A percentile compares a stretch with the other conserved stretches of the same genome.
Evolutionary conservation across 2,888 invertebrate species (phyloP).

Genomic region (Phengaris arion): DNA sequence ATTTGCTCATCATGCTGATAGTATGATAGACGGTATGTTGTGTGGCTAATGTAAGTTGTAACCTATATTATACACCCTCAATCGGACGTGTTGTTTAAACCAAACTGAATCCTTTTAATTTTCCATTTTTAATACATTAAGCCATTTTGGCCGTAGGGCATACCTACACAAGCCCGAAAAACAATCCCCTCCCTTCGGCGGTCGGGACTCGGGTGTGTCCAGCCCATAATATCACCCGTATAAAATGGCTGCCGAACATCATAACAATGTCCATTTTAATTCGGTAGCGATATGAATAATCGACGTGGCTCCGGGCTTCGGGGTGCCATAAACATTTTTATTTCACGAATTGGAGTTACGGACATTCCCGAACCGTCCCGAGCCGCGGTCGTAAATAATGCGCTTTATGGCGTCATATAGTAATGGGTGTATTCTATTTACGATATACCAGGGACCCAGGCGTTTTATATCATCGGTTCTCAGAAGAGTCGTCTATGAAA

Average conservation of each 20-base stretch:
- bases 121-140: too few relatives aligned
- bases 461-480: slow-evolving; percentile 10
- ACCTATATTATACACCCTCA: too few relatives aligned
- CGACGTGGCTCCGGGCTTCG: slow-evolving; percentile 52
- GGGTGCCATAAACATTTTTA: slow-evolving; percentile 56
- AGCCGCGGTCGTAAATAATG: slow-evolving; percentile 23
- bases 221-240: neutral
- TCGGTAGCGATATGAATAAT: slow-evolving; percentile 50
- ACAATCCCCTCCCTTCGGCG: neutral
- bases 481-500: neutral
- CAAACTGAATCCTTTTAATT: too few relatives aligned
- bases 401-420: slow-evolving; percentile 27
- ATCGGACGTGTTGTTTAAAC: too few relatives aligned
- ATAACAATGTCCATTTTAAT: slow-evolving; percentile 64
- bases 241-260: slow-evolving; percentile 31
- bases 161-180: neutral
- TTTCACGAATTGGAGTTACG: slow-evolving; percentile 27
- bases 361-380: neutral
- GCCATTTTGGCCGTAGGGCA: too few relatives aligned
- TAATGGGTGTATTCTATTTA: slow-evolving; percentile 24
- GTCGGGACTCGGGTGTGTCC: neutral
- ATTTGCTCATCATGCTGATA: too few relatives aligned
- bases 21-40: too few relatives aligned
- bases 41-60: too few relatives aligned
- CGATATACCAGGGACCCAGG: slow-evolving; percentile 9